Evolutionary conservation across 35 echinoderm and acorn worm genomes (phyloP).

Genomic region (Chiridota heheva): DNA sequence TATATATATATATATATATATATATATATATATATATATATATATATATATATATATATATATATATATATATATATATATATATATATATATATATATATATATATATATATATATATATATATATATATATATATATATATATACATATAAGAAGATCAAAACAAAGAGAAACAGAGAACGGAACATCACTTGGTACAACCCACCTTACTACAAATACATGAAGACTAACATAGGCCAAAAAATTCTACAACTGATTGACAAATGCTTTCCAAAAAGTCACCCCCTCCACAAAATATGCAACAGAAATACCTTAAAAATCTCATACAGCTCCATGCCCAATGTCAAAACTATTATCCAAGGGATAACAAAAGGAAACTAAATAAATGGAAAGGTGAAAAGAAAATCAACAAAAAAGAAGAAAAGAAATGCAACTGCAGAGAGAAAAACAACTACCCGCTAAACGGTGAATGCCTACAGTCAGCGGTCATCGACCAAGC

Average conservation of each 20-base stretch:
- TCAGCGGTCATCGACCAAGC: constrained; percentile 18
- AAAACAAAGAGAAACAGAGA: constrained; percentile 12
- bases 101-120: too few relatives aligned
- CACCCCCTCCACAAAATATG: constrained; percentile 43
- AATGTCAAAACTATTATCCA: constrained; percentile 47
- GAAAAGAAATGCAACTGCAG: constrained; percentile 8
- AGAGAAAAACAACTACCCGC: neutral
- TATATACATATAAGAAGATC: too few relatives aligned
- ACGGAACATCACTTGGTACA: constrained; percentile 13
- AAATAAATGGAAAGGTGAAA: constrained; percentile 1
- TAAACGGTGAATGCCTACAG: constrained; percentile 4
- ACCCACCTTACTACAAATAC: constrained; percentile 39
- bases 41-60: too few relatives aligned
- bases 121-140: too few relatives aligned
- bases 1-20: too few relatives aligned
- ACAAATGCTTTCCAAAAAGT: constrained; percentile 39
- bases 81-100: too few relatives aligned
- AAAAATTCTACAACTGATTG: constrained; percentile 29
- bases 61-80: too few relatives aligned
- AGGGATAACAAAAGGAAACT: constrained; percentile 26
- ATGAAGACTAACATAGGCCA: constrained; percentile 44
- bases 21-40: too few relatives aligned
- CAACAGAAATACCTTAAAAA: constrained; percentile 44
- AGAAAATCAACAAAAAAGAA: neutral
- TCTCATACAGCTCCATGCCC: constrained; percentile 52